Evolutionary conservation across 2,113 vertebrate genomes (phyloP).

Genomic region (Orientallactaga bullata): DNA sequence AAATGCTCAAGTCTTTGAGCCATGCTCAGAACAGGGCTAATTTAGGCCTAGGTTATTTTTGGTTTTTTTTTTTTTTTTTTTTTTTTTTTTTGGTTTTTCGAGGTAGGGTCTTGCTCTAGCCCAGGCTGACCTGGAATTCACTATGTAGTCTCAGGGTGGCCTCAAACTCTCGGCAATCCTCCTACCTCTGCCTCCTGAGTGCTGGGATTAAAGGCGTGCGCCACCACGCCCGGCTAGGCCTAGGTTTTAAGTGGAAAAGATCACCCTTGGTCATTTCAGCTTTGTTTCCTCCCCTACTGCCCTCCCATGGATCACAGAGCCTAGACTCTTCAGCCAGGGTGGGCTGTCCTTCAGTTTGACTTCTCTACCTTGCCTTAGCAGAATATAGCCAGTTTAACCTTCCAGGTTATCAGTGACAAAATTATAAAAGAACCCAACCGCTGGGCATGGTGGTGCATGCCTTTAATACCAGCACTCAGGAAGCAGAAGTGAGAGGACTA

Average conservation of each 20-base stretch:
- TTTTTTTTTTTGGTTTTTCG: too few species aligned
- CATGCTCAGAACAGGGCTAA: background rate
- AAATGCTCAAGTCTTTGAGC: slow-evolving; percentile 12
- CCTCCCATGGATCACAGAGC: background rate
- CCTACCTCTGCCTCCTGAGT: too few species aligned
- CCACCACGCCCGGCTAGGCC: too few species aligned
- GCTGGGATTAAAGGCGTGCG: too few species aligned
- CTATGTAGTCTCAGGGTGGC: too few species aligned
- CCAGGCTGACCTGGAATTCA: too few species aligned
- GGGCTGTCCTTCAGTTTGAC: background rate
- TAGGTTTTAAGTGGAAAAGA: background rate
- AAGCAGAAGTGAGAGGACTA: too few species aligned
- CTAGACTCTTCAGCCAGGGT: background rate
- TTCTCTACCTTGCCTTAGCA: background rate
- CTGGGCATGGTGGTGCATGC: too few species aligned
- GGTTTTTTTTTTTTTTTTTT: too few species aligned
- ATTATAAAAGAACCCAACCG: background rate
- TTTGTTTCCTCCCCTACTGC: background rate
- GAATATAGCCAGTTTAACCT: background rate
- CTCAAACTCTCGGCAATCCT: too few species aligned
- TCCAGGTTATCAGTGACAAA: background rate
- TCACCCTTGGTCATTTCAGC: background rate
- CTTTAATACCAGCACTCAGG: too few species aligned
- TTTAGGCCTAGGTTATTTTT: background rate
- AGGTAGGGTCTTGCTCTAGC: too few species aligned